phyloP scores from a whole-genome alignment of 2,113 vertebrate genomes.

The Hippotragus niger region DNA sequence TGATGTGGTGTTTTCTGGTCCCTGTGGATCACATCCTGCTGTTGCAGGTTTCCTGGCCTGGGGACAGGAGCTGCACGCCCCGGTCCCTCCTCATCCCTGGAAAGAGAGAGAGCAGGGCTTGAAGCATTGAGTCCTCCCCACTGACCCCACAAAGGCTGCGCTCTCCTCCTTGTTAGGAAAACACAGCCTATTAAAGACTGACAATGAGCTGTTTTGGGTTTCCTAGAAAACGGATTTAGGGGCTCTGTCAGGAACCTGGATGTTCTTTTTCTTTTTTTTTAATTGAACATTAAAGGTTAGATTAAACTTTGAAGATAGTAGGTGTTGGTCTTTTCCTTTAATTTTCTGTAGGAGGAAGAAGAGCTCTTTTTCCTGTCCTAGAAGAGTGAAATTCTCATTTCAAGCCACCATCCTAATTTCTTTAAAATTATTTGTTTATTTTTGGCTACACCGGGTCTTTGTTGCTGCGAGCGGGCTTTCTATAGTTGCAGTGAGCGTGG shows the following conservation, averaged over 20 bases:
- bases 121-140: background rate
- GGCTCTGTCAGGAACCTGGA: background rate
- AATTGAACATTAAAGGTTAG: background rate
- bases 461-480: background rate
- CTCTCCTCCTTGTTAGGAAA: background rate
- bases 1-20: background rate
- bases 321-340: background rate
- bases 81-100: background rate
- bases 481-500: background rate
- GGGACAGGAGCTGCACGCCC: background rate
- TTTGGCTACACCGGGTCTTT: background rate
- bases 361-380: background rate
- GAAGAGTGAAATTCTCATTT: background rate
- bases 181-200: background rate
- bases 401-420: background rate
- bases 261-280: background rate
- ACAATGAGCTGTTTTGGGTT: background rate
- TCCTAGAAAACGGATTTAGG: background rate
- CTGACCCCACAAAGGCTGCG: accelerated
- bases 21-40: background rate
- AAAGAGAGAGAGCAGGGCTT: background rate
- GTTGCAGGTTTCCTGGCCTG: background rate
- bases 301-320: background rate
- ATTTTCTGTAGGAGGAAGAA: background rate
- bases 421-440: background rate